Evolutionary conservation across 2,113 vertebrate genomes (phyloP), one percentile per base, ranked within the genome.

Genomic region (Forbesichthys papilliferus): DNA sequence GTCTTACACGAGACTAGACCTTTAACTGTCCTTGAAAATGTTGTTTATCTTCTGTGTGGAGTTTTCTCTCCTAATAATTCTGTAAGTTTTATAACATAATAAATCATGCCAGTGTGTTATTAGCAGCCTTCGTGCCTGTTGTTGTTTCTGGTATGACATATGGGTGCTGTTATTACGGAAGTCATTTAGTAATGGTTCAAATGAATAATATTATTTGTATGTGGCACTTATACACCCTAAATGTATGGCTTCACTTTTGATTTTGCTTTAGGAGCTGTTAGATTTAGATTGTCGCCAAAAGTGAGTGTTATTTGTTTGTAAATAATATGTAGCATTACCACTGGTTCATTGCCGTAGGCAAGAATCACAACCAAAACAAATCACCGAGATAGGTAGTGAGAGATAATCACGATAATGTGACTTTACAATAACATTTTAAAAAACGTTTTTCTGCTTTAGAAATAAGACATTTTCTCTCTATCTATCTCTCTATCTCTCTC

Each of bases 1-100:
- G 0, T 48, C 64, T 85, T 76, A 73, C 79, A 80, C 5, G 51
- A 78, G 55, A 54, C 20, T 1, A 56, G 42, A 34, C 16, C 14
- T 76, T 7, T 61, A 60, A n/a, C 51, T 6, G 18, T 77, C 61
- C 64, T 58, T 68, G 47, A 63, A 27, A 64, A 51, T 76, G 71
- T 71, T 80, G 74, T 66, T 64, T 27, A 27, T 34, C 34, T 66
- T 52, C 27, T 14, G 7, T 65, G 57, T 36, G 54, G 56, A 33
- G 60, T 74, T 71, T 59, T 71, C 13, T 69, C 20, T 64, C 34
- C 12, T 27, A 56, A 67, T 64, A 46, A 60, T 46, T 66, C 9
- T 54, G 36, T 51, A 60, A 6, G 57, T 70, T 56, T 68, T n/a
- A 9, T 46, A 6, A 49, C 2, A 2, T 51, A 56, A 1, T 60